phyloP scores from a whole-genome alignment of 2,888 invertebrate genomes.

The Dione juno region DNA sequence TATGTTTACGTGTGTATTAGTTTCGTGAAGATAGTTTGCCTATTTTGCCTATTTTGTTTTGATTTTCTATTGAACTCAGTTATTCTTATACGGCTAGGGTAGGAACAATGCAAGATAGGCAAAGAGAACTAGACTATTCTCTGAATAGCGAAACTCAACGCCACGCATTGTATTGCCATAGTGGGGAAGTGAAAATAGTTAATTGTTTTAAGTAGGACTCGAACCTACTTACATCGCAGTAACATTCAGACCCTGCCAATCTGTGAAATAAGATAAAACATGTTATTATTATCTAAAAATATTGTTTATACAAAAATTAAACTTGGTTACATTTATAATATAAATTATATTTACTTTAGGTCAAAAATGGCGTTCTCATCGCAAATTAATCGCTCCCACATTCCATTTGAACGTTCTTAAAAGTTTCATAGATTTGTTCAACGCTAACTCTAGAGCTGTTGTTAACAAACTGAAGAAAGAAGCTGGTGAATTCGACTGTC shows the following conservation, averaged over 20 bases:
- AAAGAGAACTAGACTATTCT: too few relatives aligned
- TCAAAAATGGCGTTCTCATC: constrained; percentile 92
- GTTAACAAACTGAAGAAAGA: constrained; percentile 89
- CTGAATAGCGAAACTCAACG: too few relatives aligned
- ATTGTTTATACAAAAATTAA: too few relatives aligned
- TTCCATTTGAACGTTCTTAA: constrained; percentile 94
- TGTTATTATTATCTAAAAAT: background rate
- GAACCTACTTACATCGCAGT: too few relatives aligned
- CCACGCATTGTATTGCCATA: too few relatives aligned
- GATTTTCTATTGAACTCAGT: background rate
- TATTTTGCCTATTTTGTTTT: background rate
- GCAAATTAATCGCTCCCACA: constrained; percentile 93
- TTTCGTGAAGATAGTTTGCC: background rate
- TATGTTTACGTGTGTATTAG: background rate
- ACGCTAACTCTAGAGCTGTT: constrained; percentile 90
- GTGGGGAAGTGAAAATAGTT: too few relatives aligned
- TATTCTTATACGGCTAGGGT: background rate
- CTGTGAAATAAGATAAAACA: background rate
- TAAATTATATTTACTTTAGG: constrained; percentile 70
- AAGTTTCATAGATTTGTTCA: constrained; percentile 93
- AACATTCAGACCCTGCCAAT: too few relatives aligned
- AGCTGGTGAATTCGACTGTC: constrained; percentile 88
- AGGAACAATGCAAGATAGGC: too few relatives aligned
- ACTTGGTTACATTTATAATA: background rate
- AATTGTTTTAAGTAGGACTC: too few relatives aligned